Conservation (phyloP, 2,797 vertebrate species). For the Numenius phaeopus region DNA sequence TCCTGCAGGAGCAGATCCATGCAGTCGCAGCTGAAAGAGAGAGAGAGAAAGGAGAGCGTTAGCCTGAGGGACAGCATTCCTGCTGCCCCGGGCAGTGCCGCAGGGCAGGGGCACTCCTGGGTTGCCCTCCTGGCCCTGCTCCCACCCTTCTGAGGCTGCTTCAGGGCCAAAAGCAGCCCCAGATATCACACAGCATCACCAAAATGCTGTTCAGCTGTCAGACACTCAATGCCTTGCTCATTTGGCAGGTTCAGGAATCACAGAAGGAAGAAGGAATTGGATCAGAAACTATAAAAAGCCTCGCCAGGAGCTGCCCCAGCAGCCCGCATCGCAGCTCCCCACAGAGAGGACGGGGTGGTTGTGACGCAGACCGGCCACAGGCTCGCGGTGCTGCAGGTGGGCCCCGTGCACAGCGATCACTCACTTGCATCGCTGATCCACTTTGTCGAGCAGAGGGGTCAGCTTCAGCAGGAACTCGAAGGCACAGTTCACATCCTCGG, state of each 20-base stretch:
- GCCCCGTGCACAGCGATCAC: accelerated
- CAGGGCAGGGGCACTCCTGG: background rate
- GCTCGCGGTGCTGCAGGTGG: background rate
- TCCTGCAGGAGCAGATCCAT: constrained; percentile 93
- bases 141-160: background rate
- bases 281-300: background rate
- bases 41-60: background rate
- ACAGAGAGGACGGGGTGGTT: accelerated
- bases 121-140: background rate
- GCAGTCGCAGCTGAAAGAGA: constrained; percentile 90
- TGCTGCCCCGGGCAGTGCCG: background rate
- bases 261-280: background rate
- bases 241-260: background rate
- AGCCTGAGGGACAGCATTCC: background rate
- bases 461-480: constrained; percentile 95
- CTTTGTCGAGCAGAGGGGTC: constrained; percentile 95
- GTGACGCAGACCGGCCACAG: accelerated
- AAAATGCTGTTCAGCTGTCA: background rate
- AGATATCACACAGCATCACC: background rate
- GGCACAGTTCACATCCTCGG: constrained; percentile 92
- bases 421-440: constrained; percentile 98
- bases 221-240: background rate
- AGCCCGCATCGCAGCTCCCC: accelerated
- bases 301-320: background rate
- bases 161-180: background rate